Evolutionary conservation across 1,140 invertebrate genomes (phyloP), one percentile per base, ranked within the genome.

Genomic region (Centruroides vittatus): DNA sequence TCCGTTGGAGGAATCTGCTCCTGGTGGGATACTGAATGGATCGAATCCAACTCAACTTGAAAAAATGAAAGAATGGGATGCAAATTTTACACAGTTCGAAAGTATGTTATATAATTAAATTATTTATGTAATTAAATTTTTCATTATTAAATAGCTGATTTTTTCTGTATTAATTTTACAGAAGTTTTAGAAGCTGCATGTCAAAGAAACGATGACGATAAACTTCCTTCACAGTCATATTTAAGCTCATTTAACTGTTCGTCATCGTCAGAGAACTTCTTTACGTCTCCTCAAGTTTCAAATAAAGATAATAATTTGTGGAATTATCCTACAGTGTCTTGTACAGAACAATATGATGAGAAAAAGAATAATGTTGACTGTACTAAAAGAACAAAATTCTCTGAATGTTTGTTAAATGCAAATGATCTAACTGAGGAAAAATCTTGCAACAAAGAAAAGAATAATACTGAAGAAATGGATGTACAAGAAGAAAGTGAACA

Each of bases 31-130:
- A 53, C 47, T 59, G 50, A 56, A 35, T 61, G 59, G 34, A 8
- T 36, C 59, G 11, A 58, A 59, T 41, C 50, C 41, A 10, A 41
- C 62, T 13, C 62, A 60, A 34, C 13, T 60, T 13, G 59, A 64
- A 35, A 55, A 55, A 6, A 57, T 63, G 47, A 59, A 60, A 60
- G 59, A 56, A 49, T 64, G 62, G 62, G 62, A 64, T 64, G 62
- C 58, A 12, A 58, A 47, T 54, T 62, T 61, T 47, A 55, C 62
- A 52, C 50, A 60, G 10, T 49, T 64, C 49, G 62, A 64, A 64
- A 64, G 62, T 64, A 61, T 60, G 35, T 48, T 10, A 12, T 23
- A 0, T 23, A 23, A 23, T 23, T 23, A 23, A 23, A 23, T 23
- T 23, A 23, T 23, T 23, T 2, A 2, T 23, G 2, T 23, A 23